phyloP scores from a whole-genome alignment of 64 coral and sea anemone species.

The Platygyra sinensis region DNA sequence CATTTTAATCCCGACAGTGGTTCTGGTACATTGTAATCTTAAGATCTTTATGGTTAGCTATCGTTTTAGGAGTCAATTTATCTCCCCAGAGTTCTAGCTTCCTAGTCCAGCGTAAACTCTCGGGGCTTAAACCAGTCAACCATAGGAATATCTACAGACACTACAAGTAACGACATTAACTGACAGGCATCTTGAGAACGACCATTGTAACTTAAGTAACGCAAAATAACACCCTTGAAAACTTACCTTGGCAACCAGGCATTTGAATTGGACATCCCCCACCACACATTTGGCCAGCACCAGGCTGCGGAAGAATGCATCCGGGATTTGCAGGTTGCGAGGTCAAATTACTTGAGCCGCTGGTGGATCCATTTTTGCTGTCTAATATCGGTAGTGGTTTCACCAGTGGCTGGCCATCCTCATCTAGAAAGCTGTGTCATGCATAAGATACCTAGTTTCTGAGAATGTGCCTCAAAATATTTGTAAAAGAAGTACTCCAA shows the following conservation, averaged over 20 bases:
- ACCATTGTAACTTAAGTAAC: not conserved
- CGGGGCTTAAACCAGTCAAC: too few species aligned
- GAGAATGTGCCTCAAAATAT: not conserved
- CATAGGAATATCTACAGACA: not conserved
- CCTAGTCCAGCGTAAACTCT: too few species aligned
- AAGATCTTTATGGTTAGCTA: too few species aligned
- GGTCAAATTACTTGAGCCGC: not conserved
- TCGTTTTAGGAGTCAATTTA: too few species aligned
- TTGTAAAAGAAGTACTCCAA: too few species aligned
- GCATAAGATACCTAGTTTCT: not conserved
- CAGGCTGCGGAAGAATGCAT: not conserved
- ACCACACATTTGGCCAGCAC: constrained; percentile 10
- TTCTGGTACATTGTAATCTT: too few species aligned
- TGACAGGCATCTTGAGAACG: not conserved
- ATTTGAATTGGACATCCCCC: not conserved
- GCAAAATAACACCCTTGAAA: not conserved
- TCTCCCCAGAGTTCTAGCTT: too few species aligned
- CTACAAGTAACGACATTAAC: not conserved
- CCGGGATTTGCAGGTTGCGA: not conserved
- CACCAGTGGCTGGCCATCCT: constrained; percentile 17
- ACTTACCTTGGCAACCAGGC: constrained; percentile 10
- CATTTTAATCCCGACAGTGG: too few species aligned
- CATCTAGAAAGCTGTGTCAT: constrained; percentile 17
- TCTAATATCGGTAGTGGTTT: constrained; percentile 21
- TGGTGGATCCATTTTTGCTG: constrained; percentile 15